Percentiles rank a stretch among this genome's conserved stretches.
phyloP scores from a whole-genome alignment of 2,113 vertebrate genomes.

The Hippocampus barbouri region DNA sequence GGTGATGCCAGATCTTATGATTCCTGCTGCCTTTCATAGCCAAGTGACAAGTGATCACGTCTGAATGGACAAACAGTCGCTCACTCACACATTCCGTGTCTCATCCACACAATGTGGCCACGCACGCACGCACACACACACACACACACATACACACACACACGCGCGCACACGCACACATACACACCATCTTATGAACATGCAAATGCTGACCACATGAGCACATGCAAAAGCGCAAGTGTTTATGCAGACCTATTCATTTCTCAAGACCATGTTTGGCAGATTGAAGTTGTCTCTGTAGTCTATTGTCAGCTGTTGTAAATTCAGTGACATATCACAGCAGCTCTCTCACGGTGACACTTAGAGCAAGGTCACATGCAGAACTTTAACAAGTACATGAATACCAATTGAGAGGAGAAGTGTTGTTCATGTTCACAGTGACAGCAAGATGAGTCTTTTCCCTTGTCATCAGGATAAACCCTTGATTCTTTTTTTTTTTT shows the following conservation, averaged over 20 bases:
- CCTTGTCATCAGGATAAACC: conserved; percentile 10
- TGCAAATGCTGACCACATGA: background rate
- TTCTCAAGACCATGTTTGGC: conserved; percentile 6
- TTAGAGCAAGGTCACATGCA: conserved; percentile 24
- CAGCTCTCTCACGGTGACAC: conserved; percentile 29
- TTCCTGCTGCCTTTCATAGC: conserved; percentile 57
- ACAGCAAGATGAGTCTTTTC: conserved; percentile 12
- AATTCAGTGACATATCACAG: conserved; percentile 7
- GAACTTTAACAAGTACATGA: conserved; percentile 28
- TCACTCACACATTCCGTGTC: background rate
- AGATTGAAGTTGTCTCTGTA: conserved; percentile 16
- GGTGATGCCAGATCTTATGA: conserved; percentile 55
- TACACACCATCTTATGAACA: background rate
- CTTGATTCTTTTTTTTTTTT: too few species aligned
- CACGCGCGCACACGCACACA: background rate
- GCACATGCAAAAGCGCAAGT: background rate
- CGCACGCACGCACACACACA: background rate
- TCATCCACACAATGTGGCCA: too few species aligned
- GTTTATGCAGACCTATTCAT: background rate
- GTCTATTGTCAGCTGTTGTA: conserved; percentile 13
- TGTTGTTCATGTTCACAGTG: conserved; percentile 10
- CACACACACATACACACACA: too few species aligned
- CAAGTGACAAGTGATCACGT: conserved; percentile 54
- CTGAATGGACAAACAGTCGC: conserved; percentile 27
- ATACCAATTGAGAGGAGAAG: conserved; percentile 19